These are phyloP conservation scores for Brachyptera putata DNA, from an alignment of 2,888 invertebrate species.

Conservation along the genomic window DNA sequence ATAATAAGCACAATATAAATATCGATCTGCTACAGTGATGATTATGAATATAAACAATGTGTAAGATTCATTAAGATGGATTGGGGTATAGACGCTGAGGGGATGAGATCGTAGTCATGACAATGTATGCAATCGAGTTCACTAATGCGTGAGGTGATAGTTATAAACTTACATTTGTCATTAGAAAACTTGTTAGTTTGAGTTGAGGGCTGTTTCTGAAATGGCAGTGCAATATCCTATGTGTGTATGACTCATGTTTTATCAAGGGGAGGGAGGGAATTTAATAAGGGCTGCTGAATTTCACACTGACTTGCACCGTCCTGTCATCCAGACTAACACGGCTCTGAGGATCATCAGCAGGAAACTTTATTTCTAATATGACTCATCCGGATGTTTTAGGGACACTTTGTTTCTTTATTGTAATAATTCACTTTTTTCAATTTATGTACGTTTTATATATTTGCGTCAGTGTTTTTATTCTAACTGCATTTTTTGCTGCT, in stretches of 20 bases:
- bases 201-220: neutral
- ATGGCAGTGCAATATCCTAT: neutral
- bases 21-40: no score
- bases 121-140: neutral
- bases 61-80: neutral
- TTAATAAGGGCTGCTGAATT: conserved; percentile 46
- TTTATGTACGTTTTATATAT: no score
- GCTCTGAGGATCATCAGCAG: neutral
- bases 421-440: no score
- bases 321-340: conserved; percentile 27
- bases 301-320: conserved; percentile 44
- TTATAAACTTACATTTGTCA: neutral
- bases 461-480: no score
- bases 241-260: conserved; percentile 11
- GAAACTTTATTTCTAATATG: neutral
- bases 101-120: neutral
- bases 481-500: no score
- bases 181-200: conserved; percentile 9
- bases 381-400: no score
- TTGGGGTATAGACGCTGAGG: neutral
- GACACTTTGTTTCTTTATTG: no score
- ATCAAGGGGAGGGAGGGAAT: conserved; percentile 28
- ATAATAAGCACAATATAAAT: no score
- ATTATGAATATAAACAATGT: no score
- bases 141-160: conserved; percentile 6